phyloP scores from a whole-genome alignment of 2,797 vertebrate species.

The Eurystomus glaucurus region DNA sequence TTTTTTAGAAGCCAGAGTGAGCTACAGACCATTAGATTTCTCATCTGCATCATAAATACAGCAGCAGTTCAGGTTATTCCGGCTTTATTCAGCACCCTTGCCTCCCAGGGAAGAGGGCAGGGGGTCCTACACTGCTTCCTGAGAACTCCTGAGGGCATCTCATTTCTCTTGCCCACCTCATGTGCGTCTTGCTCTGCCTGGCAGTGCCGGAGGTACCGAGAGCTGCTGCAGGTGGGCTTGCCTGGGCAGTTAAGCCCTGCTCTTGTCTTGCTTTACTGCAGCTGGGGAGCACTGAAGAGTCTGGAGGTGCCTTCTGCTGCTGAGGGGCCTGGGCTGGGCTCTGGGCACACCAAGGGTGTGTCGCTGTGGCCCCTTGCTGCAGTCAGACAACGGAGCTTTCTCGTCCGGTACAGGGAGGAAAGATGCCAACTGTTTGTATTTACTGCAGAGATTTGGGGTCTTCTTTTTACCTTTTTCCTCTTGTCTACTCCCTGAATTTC shows the following conservation, averaged over 20 bases:
- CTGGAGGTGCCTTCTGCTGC: not conserved
- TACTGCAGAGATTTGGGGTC: not conserved
- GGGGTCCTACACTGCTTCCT: accelerated
- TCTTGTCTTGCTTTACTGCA: accelerated
- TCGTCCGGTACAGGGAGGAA: not conserved
- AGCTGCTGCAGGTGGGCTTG: not conserved
- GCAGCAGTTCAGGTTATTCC: not conserved
- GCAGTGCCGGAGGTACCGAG: accelerated
- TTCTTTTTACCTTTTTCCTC: not conserved
- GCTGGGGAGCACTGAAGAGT: not conserved
- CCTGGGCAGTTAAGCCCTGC: not conserved
- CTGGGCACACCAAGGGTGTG: not conserved
- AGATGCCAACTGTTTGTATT: not conserved
- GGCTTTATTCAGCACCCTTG: not conserved
- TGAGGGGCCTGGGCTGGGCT: not conserved
- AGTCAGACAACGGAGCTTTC: not conserved
- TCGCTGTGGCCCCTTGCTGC: accelerated
- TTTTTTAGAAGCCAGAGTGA: not conserved
- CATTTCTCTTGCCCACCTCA: accelerated
- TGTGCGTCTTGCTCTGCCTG: accelerated
- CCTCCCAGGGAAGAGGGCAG: not conserved
- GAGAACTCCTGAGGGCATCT: not conserved
- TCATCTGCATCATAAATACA: not conserved
- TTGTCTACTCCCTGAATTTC: not conserved
- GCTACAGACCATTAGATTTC: not conserved